Evolutionary conservation across 2,888 invertebrate species (phyloP).

Genomic region (Bedellia somnulentella): DNA sequence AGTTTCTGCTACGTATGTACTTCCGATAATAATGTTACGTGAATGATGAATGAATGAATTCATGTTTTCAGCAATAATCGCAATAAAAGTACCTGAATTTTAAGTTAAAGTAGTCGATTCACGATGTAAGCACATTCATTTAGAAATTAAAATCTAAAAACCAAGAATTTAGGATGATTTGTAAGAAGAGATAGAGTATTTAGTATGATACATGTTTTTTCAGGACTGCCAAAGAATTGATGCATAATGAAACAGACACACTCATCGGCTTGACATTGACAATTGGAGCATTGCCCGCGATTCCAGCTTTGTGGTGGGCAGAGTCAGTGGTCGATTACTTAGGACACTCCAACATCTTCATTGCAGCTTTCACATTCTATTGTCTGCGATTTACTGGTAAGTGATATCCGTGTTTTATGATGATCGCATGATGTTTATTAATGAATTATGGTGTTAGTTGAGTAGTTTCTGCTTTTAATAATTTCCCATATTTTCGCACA

Average conservation of each 20-base stretch:
- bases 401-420: constrained; percentile 6
- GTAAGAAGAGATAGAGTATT: too few relatives aligned
- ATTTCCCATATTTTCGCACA: too few relatives aligned
- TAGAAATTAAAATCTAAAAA: too few relatives aligned
- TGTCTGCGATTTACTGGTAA: constrained; percentile 74
- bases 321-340: constrained; percentile 83
- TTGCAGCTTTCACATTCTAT: constrained; percentile 79
- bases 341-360: constrained; percentile 80
- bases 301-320: constrained; percentile 74
- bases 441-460: neutral
- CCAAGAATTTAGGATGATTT: too few relatives aligned
- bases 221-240: constrained; percentile 65
- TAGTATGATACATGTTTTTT: constrained; percentile 10
- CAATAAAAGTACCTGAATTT: too few relatives aligned
- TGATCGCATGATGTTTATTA: neutral
- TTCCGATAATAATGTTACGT: too few relatives aligned
- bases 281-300: constrained; percentile 69
- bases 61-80: too few relatives aligned
- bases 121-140: too few relatives aligned
- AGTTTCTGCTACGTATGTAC: constrained; percentile 44
- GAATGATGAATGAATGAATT: too few relatives aligned
- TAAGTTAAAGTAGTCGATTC: too few relatives aligned
- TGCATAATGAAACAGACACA: constrained; percentile 38
- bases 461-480: too few relatives aligned
- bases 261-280: constrained; percentile 68